Base-by-base conservation (phyloP, 35 echinoderm and acorn worm genomes). In the Eucidaris tribuloides region DNA sequence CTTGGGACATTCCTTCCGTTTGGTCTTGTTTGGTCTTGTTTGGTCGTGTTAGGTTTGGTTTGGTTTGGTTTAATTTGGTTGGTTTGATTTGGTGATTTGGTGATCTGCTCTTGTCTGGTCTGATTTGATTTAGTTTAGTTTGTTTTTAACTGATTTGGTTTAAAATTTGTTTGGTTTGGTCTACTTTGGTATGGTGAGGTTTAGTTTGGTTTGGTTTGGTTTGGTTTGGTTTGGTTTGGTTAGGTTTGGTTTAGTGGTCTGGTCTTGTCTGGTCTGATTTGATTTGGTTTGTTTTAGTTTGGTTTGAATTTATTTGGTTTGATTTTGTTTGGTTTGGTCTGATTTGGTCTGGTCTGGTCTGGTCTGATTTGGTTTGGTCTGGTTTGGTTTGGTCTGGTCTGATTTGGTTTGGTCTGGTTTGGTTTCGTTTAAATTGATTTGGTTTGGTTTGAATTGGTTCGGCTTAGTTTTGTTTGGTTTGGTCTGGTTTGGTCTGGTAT, bases 71-170 rank as follows among this genome's bases (percentile, higher is more conserved):
- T 68, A 31, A n/a, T 39, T 82, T 34, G 27, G 80, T 56, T 80
- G 52, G 78, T 6, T 29, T 80, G 52, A 48, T 42, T 15, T 80
- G 62, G 80, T 52, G 32, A 37, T 65, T 52, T 52, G 32, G 62
- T 82, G 80, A 39, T 38, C 65, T 82, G 80, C 54, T 65, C 38
- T 82, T 52, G 80, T 65, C 65, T 65, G 80, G 54, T 82, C 38
- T 82, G 54, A 58, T 65, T 82, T 82, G 80, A 58, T 82, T 68
- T 82, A 58, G 58, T 82, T 82, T 65, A 58, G 80, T 65, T 65
- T 82, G 80, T 52, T 41, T 68, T 82, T 18, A 39, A 64, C 65
- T 82, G 80, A 58, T 82, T 82, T 65, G 80, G 80, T 82, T 68
- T 82, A 58, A 58, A 39, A n/a, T 68, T 65, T 52, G 80, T 63